Evolutionary conservation across 2,797 vertebrate genomes (phyloP).

Genomic region (Typhlichthys subterraneus): DNA sequence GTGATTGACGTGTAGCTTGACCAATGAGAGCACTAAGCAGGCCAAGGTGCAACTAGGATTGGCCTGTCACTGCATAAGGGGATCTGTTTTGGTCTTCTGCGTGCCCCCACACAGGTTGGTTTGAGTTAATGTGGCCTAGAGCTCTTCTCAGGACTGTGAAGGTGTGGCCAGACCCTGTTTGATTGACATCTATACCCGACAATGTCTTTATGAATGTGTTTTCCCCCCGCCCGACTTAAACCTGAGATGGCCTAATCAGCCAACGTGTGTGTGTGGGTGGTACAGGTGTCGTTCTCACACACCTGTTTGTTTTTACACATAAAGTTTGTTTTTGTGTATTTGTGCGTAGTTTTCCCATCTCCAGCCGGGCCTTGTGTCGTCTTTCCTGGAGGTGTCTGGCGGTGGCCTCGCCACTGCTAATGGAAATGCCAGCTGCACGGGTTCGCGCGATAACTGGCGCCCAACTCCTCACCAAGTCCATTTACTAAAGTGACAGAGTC

Average conservation of each 20-base stretch:
- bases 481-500: slow-evolving; percentile 85
- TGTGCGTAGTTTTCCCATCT: neutral
- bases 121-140: too few species aligned
- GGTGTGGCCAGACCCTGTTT: too few species aligned
- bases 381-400: slow-evolving; percentile 7
- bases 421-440: slow-evolving; percentile 72
- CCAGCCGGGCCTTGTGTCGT: slow-evolving; percentile 20
- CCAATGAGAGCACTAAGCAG: slow-evolving; percentile 52
- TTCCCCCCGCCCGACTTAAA: neutral
- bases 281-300: too few species aligned
- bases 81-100: too few species aligned
- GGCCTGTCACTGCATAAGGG: slow-evolving; percentile 11
- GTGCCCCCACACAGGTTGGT: too few species aligned
- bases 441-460: slow-evolving; percentile 46
- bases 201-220: neutral
- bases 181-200: too few species aligned
- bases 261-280: too few species aligned
- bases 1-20: slow-evolving; percentile 52
- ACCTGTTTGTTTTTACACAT: too few species aligned
- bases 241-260: too few species aligned
- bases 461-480: slow-evolving; percentile 79
- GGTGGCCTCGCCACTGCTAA: slow-evolving; percentile 60
- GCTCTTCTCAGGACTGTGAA: too few species aligned
- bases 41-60: slow-evolving; percentile 18
- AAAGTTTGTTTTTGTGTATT: too few species aligned